Conservation (phyloP, 2,113 vertebrate species). For the Pelvicachromis taeniatus region DNA sequence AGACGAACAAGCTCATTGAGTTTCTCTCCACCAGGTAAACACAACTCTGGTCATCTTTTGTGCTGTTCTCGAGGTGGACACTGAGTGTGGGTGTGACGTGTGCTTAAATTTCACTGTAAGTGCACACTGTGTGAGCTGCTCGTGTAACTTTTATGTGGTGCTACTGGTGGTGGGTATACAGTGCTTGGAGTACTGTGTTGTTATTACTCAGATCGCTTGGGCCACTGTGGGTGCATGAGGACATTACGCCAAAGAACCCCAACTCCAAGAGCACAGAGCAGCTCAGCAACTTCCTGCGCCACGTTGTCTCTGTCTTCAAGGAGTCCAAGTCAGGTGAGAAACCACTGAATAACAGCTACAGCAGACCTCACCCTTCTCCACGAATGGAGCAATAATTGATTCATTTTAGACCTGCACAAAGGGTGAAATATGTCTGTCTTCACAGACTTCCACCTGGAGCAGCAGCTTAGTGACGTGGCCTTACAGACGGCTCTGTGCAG, state of each 20-base stretch:
- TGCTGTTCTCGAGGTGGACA: background rate
- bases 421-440: background rate
- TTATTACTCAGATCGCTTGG: slow-evolving; percentile 87
- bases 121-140: background rate
- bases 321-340: slow-evolving; percentile 91
- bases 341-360: background rate
- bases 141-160: slow-evolving; percentile 63
- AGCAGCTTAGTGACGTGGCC: slow-evolving; percentile 93
- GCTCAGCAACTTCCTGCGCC: slow-evolving; percentile 92
- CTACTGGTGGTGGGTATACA: slow-evolving; percentile 73
- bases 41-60: background rate
- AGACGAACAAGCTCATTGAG: slow-evolving; percentile 96
- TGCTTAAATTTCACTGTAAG: background rate
- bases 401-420: background rate
- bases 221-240: slow-evolving; percentile 97
- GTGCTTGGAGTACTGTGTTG: slow-evolving; percentile 78
- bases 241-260: slow-evolving; percentile 97
- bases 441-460: slow-evolving; percentile 94
- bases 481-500: slow-evolving; percentile 95
- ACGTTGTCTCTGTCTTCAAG: slow-evolving; percentile 94
- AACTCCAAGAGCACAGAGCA: slow-evolving; percentile 96
- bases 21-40: slow-evolving; percentile 93
- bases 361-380: background rate
- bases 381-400: background rate
- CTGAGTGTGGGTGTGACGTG: background rate